Evolutionary conservation across 2,797 vertebrate genomes (phyloP).

Genomic region (Babyrousa celebensis): DNA sequence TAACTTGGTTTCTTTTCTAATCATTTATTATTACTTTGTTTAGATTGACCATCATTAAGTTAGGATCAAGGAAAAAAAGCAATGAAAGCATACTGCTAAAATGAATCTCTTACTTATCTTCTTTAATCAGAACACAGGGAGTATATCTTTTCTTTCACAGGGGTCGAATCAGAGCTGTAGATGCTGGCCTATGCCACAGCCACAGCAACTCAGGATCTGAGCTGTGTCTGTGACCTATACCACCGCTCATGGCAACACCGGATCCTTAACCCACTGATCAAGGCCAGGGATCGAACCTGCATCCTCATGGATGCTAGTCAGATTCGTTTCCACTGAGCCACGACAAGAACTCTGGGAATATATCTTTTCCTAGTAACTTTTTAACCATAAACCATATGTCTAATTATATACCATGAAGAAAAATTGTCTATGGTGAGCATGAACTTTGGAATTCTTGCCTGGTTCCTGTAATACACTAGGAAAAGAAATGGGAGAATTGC

Average conservation of each 20-base stretch:
- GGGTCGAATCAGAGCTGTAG: too few species aligned
- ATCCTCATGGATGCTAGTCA: too few species aligned
- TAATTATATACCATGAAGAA: conserved; percentile 33
- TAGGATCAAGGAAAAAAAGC: neutral
- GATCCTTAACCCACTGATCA: too few species aligned
- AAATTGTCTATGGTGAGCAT: neutral
- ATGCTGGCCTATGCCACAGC: too few species aligned
- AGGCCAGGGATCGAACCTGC: too few species aligned
- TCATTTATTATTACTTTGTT: neutral
- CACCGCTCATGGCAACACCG: too few species aligned
- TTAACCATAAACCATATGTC: neutral
- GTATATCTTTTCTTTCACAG: neutral
- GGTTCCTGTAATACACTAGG: neutral
- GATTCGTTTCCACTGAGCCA: too few species aligned
- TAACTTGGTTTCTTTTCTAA: neutral
- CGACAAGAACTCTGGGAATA: neutral
- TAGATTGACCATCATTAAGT: neutral
- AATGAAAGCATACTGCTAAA: neutral
- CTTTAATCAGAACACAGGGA: conserved; percentile 31
- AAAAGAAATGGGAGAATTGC: conserved; percentile 28
- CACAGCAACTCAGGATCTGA: too few species aligned
- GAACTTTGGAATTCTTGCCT: neutral
- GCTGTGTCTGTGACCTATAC: too few species aligned
- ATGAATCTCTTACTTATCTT: conserved; percentile 4
- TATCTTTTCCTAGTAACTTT: conserved; percentile 33